Evolutionary conservation across 2,113 vertebrate species (phyloP), one percentile per base, ranked within the genome.

Genomic region (Crocuta crocuta): DNA sequence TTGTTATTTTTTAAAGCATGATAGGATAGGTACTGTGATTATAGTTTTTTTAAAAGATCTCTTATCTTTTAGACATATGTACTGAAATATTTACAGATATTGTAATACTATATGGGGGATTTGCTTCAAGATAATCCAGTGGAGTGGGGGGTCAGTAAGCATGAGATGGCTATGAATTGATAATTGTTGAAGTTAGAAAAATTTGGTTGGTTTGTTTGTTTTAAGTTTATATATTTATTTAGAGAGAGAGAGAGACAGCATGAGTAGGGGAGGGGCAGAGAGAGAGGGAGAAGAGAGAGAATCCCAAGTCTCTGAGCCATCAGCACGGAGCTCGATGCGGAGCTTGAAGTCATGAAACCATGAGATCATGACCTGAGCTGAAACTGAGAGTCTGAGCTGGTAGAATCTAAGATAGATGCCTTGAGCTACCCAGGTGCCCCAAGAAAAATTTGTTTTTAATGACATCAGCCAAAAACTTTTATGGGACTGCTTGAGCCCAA

Each of bases 1-100:
- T 71, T 63, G 19, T 65, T 87, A 70, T 79, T 92, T 96, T 97
- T 43, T 23, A 86, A 92, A 94, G 43, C n/a, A 13, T 17, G 35
- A 78, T 78, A 93, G 12, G 35, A 78, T 78, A 93, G 12, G 33
- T 55, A 39, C 43, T 53, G 5, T 53, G n/a, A 58, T 74, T 78
- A 50, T 61, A 66, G 45, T 71, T 90, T 78, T 87, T n/a, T 1
- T 53, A 86, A 80, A 86, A 65, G 55, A 93, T 45, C 24, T 19
- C 28, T 53, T 92, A 26, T 26, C 28, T 93, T 89, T 78, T 55
- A 90, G 73, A 70, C 4, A 73, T 19, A 76, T 13, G 89, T 82
- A 10, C 39, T 71, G 23, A 89, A 86, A 82, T 87, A 53, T n/a
- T 89, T 81, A 53, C 28, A 35, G 26, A 39, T 86, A 21, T 83